Evolutionary conservation across 2,888 invertebrate genomes (phyloP), one percentile per base, ranked within the genome.

Genomic region (Hemistola chrysoprasaria): DNA sequence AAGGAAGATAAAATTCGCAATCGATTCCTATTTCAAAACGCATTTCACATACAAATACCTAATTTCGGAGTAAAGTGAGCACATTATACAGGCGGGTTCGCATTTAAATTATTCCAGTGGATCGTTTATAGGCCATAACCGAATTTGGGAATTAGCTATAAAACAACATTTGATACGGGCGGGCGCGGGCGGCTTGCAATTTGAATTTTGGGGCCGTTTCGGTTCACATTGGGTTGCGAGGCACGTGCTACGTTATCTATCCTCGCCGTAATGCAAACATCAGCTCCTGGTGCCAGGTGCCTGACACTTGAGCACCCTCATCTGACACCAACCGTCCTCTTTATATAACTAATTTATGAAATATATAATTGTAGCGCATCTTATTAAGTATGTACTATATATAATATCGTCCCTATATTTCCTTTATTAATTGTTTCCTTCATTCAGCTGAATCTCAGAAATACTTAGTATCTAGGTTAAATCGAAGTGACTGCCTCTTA

Each of bases 91-190:
- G 78, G 78, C 86, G 79, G 84, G 80, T 78, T 77, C 85, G 85
- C 85, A 80, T 87, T 87, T 88, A 88, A 87, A 88, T 88, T 88
- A 88, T 87, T 85, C 88, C 82, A 77, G 77, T 80, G 86, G 85
- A 88, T 88, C 88, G 88, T 88, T 88, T 88, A 87, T 88, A 87
- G 88, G 86, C 87, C 86, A 88, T 88, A 88, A 88, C 88, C 74
- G 87, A 88, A 88, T 88, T 88, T 87, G 82, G 87, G 86, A 87
- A 88, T 88, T 88, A 88, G 87, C 88, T 85, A 88, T 88, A 88
- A 88, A 88, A 88, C 88, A 88, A 86, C 88, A 87, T 87, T 87
- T 87, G 87, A 87, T 85, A 84, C 84, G 87, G 86, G 85, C 79
- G 76, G 83, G 83, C 83, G 86, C 84, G 85, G 83, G 85, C 66